Conservation (phyloP, 2,888 invertebrate genomes). For the Nasonia oneida region DNA sequence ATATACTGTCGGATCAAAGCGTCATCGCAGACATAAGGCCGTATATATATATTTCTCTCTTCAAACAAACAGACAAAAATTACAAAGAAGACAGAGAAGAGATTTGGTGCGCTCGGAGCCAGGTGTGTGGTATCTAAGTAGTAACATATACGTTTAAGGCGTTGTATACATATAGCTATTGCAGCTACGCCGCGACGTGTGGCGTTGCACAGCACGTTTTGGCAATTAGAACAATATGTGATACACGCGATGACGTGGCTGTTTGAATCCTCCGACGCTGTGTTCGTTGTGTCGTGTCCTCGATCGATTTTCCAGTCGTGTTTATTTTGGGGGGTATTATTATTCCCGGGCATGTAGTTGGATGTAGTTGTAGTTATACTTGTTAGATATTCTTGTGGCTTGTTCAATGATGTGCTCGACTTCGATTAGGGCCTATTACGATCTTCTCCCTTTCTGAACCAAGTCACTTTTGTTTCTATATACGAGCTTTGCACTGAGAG, state of each 20-base stretch:
- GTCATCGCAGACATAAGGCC: conserved; percentile 13
- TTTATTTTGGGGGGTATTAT: conserved; percentile 46
- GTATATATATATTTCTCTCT: not conserved
- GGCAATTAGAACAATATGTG: conserved; percentile 38
- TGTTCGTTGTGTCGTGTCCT: conserved; percentile 54
- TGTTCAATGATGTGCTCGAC: conserved; percentile 39
- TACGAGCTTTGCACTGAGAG: not conserved
- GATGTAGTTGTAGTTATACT: conserved; percentile 40
- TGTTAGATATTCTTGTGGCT: conserved; percentile 47
- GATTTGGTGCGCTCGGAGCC: conserved; percentile 41
- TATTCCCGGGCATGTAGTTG: conserved; percentile 41
- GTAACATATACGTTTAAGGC: conserved; percentile 29
- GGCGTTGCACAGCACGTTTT: not conserved
- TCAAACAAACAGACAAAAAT: not conserved
- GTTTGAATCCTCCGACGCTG: conserved; percentile 44
- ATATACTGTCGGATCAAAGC: not conserved
- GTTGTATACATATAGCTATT: conserved; percentile 19
- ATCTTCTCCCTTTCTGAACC: conserved; percentile 18
- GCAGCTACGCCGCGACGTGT: not conserved
- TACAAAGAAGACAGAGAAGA: conserved; percentile 1
- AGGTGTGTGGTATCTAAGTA: conserved; percentile 29
- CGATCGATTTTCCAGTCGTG: conserved; percentile 49
- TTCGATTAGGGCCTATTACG: conserved; percentile 11
- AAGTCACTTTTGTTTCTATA: not conserved
- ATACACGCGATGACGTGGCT: conserved; percentile 40